Base-by-base conservation (phyloP, 2,797 vertebrate species). In the Catharus ustulatus region DNA sequence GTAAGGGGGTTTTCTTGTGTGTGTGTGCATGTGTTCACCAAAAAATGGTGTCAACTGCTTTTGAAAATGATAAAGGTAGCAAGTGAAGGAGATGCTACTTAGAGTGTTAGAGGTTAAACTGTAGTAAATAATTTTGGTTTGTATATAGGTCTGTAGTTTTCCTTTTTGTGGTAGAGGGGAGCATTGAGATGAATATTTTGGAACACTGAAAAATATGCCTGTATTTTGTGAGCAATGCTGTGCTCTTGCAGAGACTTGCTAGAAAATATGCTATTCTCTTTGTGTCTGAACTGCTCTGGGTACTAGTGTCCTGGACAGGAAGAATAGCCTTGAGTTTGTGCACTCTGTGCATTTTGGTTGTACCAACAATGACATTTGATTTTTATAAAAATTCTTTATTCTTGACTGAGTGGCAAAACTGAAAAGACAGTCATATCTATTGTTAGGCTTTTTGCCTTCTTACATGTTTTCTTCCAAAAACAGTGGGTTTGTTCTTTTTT, bases 221-320 rank as follows among this genome's bases (percentile, higher is more conserved):
- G 63, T 73, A 20, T 85, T 90, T 76, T 87, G 48, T 0, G 2
- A 67, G 59, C 55, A 61, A 0, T 30, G 48, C 40, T 81, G 55
- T 57, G 63, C 45, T 90, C 17, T 75, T 91, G 69, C 83, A 90
- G 79, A 22, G 42, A 46, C 76, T 76, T 91, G n/a, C 55, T 79
- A 10, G 76, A 67, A 81, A 82, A 79, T 63, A 63, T 61, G 62
- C 40, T 81, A 0, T 48, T 85, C 46, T 83, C 21, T 91, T 69
- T 8, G 17, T 58, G 32, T 58, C 14, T 92, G 42, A 75, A 8
- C 62, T 4, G 19, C 8, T 78, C 24, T 71, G 83, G 57, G 72
- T 95, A 55, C 69, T 59, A 12, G 19, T 57, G 54, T 71, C 66
- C 76, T 80, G 51, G 54, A 29, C 0, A 1, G 29, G 57, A 92